A percentile compares a stretch with the other conserved stretches of the same genome.
Conservation (phyloP, 2,113 vertebrate genomes). For the Monarcha castaneiventris region DNA sequence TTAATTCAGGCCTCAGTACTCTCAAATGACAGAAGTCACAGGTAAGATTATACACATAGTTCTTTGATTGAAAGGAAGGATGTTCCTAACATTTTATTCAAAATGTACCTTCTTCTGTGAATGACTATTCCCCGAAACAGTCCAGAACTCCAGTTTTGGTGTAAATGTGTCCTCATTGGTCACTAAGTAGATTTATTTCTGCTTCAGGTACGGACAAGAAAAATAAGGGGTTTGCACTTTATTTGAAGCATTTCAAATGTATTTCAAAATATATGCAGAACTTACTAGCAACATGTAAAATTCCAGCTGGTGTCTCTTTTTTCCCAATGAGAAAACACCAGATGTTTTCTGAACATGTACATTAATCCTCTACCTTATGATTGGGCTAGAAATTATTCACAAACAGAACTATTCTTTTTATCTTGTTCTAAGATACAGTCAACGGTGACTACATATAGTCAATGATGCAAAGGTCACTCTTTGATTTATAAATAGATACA, state of each 20-base stretch:
- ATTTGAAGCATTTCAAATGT: neutral
- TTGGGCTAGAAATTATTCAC: neutral
- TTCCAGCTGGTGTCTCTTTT: neutral
- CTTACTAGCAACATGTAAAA: neutral
- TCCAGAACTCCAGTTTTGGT: neutral
- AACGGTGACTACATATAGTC: accelerated
- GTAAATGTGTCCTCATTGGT: neutral
- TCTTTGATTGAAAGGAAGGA: neutral
- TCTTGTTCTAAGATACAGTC: neutral
- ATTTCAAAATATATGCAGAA: neutral
- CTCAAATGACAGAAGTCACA: neutral
- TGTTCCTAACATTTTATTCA: neutral
- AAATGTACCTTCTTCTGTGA: neutral
- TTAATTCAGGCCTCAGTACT: neutral
- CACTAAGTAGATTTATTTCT: neutral
- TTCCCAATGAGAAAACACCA: neutral
- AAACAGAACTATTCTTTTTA: neutral
- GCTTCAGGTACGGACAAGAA: neutral
- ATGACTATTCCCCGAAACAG: neutral
- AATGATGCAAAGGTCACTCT: neutral
- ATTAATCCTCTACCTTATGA: neutral
- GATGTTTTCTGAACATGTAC: neutral
- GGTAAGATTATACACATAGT: neutral
- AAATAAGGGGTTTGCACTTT: neutral
- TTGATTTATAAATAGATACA: neutral